Evolutionary conservation across 2,888 invertebrate genomes (phyloP).

Genomic region (Liodrosophila aerea): DNA sequence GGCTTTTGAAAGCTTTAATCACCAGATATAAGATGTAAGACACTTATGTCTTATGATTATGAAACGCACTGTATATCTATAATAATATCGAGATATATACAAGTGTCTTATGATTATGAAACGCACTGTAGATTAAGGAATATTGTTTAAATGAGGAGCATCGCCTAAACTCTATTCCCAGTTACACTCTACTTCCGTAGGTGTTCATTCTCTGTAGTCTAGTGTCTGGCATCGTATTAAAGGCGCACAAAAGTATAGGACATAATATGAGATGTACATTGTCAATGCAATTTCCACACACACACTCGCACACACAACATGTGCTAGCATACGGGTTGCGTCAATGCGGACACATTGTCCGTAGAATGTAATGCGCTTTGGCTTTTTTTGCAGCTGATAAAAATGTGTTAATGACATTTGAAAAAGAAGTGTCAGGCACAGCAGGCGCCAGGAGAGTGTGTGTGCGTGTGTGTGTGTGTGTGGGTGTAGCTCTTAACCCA

Average conservation of each 20-base stretch:
- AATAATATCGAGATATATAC: too few relatives aligned
- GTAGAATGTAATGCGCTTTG: conserved; percentile 24
- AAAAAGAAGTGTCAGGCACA: conserved; percentile 41
- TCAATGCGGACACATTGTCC: conserved; percentile 12
- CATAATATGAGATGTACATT: conserved; percentile 6
- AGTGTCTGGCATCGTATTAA: too few relatives aligned
- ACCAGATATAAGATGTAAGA: too few relatives aligned
- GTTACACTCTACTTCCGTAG: too few relatives aligned
- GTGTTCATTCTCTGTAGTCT: too few relatives aligned
- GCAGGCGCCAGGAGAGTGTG: background rate
- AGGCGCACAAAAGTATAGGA: conserved; percentile 19
- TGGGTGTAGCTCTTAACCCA: conserved; percentile 33
- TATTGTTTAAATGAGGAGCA: too few relatives aligned
- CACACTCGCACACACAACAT: background rate
- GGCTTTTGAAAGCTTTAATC: too few relatives aligned
- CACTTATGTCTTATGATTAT: too few relatives aligned
- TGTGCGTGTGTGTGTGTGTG: conserved; percentile 1
- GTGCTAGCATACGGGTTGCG: conserved; percentile 1
- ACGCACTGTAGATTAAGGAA: too few relatives aligned
- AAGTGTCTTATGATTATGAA: too few relatives aligned
- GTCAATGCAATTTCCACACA: conserved; percentile 22
- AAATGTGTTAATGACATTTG: conserved; percentile 60
- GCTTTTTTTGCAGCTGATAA: conserved; percentile 35
- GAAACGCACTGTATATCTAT: too few relatives aligned
- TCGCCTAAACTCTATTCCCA: too few relatives aligned